Evolutionary conservation across 2,888 invertebrate species (phyloP).

Genomic region (Sarcophaga carnaria): DNA sequence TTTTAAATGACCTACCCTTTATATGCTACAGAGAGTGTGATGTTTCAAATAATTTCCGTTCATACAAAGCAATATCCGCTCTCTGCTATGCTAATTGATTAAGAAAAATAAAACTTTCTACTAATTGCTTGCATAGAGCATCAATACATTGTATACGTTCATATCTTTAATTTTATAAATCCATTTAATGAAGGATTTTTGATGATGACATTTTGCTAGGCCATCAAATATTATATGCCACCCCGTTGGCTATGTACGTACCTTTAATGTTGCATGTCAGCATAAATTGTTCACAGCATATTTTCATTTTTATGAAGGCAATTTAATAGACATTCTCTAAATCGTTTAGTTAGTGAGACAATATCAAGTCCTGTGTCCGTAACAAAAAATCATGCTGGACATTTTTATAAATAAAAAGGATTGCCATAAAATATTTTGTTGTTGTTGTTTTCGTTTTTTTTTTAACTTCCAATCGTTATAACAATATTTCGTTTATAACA

Average conservation of each 20-base stretch:
- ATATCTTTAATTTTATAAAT: too few relatives aligned
- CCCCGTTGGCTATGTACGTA: not conserved
- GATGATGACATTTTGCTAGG: too few relatives aligned
- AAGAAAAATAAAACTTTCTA: too few relatives aligned
- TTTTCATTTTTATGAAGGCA: conserved; percentile 37
- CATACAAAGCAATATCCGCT: too few relatives aligned
- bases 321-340: conserved; percentile 33
- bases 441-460: not conserved
- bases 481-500: conserved; percentile 38
- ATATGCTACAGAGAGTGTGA: too few relatives aligned
- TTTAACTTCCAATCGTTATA: not conserved
- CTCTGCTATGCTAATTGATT: too few relatives aligned
- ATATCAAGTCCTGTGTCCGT: conserved; percentile 7
- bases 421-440: conserved; percentile 32
- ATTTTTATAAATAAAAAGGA: conserved; percentile 33
- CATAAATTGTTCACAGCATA: conserved; percentile 38
- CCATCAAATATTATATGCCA: too few relatives aligned
- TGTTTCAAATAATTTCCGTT: too few relatives aligned
- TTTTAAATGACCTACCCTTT: too few relatives aligned
- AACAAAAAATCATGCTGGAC: not conserved
- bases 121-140: too few relatives aligned
- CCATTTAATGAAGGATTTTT: too few relatives aligned
- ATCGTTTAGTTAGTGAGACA: conserved; percentile 35
- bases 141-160: too few relatives aligned
- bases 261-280: conserved; percentile 7